phyloP scores from a whole-genome alignment of 2,797 vertebrate species.

The Brachyalestes nurse region DNA sequence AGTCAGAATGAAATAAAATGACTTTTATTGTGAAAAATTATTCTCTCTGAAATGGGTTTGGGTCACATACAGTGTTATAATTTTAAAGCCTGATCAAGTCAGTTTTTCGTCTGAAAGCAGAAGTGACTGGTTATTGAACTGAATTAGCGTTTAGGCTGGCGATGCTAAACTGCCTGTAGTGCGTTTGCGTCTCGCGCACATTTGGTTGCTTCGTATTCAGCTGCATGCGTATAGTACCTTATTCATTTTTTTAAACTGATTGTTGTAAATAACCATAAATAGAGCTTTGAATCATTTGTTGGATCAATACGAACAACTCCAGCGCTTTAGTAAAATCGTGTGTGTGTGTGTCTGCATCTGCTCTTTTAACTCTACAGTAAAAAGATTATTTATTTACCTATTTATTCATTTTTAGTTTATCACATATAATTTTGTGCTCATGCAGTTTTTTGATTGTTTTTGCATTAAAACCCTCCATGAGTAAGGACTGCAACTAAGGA shows the following conservation, averaged over 20 bases:
- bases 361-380: neutral
- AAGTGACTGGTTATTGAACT: neutral
- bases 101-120: neutral
- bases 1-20: neutral
- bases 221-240: constrained; percentile 50
- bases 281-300: too few relatives aligned
- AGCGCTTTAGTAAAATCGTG: neutral
- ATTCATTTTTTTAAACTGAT: constrained; percentile 44
- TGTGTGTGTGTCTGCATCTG: neutral
- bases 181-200: constrained; percentile 33
- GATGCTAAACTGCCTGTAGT: neutral
- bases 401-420: neutral
- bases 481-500: neutral
- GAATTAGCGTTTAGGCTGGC: neutral
- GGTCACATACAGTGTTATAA: neutral
- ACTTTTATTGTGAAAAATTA: neutral
- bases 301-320: neutral
- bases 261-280: constrained; percentile 62
- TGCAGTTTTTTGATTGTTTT: neutral
- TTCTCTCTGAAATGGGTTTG: neutral
- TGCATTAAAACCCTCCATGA: neutral
- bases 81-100: neutral
- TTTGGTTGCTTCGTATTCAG: constrained; percentile 43
- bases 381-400: constrained; percentile 3
- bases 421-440: constrained; percentile 16